Percentiles rank a stretch among this genome's conserved stretches.
phyloP scores from a whole-genome alignment of 2,113 vertebrate genomes.

The Cyprinodon brontotheroides region DNA sequence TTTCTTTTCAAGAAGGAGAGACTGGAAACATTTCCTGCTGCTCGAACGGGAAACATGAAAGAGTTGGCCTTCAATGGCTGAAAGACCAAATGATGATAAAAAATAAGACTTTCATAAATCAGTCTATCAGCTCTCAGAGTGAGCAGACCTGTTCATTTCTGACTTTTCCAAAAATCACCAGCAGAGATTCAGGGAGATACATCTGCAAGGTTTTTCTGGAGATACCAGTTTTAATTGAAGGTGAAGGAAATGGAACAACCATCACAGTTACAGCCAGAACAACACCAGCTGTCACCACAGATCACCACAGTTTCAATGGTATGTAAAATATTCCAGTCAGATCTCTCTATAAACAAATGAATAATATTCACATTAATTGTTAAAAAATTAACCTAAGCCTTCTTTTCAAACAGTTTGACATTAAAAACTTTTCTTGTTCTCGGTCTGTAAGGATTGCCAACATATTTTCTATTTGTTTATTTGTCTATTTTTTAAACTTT shows the following conservation, averaged over 20 bases:
- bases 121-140: accelerated
- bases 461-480: no score
- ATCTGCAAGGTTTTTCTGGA: not conserved
- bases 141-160: not conserved
- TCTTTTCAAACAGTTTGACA: no score
- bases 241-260: not conserved
- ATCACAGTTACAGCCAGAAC: constrained; percentile 22
- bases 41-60: accelerated
- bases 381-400: no score
- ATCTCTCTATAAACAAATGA: no score
- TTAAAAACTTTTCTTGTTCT: no score
- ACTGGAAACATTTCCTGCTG: constrained; percentile 21
- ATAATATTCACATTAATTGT: no score
- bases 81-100: accelerated
- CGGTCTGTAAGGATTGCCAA: no score
- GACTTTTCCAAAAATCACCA: not conserved
- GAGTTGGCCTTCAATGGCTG: accelerated
- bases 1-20: not conserved
- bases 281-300: accelerated
- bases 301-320: no score
- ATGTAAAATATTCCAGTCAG: no score
- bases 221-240: accelerated
- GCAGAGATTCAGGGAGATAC: constrained; percentile 18
- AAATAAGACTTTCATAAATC: accelerated
- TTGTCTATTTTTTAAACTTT: no score